Evolutionary conservation across 2,797 vertebrate species (phyloP).

Genomic region (Sebastes trivittatus): DNA sequence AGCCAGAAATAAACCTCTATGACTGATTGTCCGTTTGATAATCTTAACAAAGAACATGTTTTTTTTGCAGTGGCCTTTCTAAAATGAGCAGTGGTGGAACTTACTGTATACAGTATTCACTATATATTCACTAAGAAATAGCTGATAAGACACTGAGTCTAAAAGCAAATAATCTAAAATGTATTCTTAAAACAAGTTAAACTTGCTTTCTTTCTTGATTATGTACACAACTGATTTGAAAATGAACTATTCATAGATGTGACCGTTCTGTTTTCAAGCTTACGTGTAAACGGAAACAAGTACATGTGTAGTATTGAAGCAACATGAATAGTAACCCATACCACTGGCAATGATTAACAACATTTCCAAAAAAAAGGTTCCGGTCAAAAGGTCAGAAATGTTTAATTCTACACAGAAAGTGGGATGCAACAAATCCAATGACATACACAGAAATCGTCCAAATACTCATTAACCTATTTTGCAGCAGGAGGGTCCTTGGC

Average conservation of each 20-base stretch:
- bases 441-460: not conserved
- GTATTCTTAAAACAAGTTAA: too few relatives aligned
- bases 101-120: not conserved
- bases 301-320: not conserved
- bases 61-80: not conserved
- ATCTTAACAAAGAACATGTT: not conserved
- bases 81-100: not conserved
- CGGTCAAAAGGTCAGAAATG: not conserved
- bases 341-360: not conserved
- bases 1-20: not conserved
- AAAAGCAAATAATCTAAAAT: not conserved
- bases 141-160: not conserved
- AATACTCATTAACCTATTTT: conserved; percentile 30
- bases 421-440: not conserved
- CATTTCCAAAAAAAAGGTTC: not conserved
- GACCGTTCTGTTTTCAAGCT: not conserved
- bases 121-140: too few relatives aligned
- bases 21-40: not conserved
- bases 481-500: conserved; percentile 13
- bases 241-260: not conserved
- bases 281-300: not conserved
- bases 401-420: not conserved
- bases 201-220: too few relatives aligned
- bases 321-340: not conserved
- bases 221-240: too few relatives aligned